Evolutionary conservation across 2,888 invertebrate genomes (phyloP).

Genomic region (Gibbula magus): DNA sequence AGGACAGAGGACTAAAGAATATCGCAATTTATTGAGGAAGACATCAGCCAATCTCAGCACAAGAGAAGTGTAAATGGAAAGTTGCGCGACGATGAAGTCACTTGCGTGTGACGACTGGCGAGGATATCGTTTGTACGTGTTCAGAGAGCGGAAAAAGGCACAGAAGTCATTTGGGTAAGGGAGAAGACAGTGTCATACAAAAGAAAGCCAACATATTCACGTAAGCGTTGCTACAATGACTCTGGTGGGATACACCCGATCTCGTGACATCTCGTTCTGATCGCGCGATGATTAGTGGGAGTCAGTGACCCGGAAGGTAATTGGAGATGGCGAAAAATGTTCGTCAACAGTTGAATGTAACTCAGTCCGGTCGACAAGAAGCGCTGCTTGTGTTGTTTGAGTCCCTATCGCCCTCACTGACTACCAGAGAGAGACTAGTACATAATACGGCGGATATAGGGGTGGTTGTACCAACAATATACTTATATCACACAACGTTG

Average conservation of each 20-base stretch:
- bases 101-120: not conserved
- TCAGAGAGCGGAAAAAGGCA: not conserved
- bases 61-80: not conserved
- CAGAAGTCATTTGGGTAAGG: not conserved
- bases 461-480: no score
- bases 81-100: not conserved
- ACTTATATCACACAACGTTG: no score
- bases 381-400: no score
- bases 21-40: slow-evolving; percentile 11
- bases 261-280: slow-evolving; percentile 18
- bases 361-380: not conserved
- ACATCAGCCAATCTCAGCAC: not conserved
- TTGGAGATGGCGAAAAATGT: slow-evolving; percentile 1
- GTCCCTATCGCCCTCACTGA: no score
- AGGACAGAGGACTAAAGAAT: not conserved
- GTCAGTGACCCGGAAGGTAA: not conserved
- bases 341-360: not conserved
- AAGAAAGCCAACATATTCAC: not conserved
- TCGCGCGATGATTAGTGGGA: slow-evolving; percentile 23
- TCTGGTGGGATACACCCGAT: not conserved
- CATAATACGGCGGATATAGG: no score
- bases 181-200: not conserved
- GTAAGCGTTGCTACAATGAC: not conserved
- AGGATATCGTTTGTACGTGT: not conserved
- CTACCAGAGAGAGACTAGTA: no score